Conservation (phyloP, 2,797 vertebrate species). For the Nyctibius grandis region DNA sequence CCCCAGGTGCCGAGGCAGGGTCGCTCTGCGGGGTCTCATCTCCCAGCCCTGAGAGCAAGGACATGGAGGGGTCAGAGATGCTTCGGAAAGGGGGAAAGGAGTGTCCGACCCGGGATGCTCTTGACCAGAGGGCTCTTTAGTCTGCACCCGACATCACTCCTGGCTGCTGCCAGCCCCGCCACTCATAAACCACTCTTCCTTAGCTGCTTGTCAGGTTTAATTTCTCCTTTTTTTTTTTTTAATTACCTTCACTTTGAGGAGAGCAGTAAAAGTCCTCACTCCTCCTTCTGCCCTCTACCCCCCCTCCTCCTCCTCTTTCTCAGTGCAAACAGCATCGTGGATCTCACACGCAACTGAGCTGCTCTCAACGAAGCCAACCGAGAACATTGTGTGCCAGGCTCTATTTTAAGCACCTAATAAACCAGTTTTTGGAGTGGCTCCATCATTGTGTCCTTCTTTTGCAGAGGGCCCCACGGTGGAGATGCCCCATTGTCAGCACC, state of each 20-base stretch:
- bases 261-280: not conserved
- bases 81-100: not conserved
- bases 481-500: rapidly evolving
- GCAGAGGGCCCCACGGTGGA: not conserved
- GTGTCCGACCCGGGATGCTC: not conserved
- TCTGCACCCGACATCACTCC: not conserved
- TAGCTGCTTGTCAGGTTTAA: not conserved
- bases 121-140: not conserved
- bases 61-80: not conserved
- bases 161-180: not conserved
- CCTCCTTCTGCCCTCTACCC: not conserved
- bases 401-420: slow-evolving; percentile 88
- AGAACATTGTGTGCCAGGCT: slow-evolving; percentile 80
- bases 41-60: not conserved
- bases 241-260: not conserved
- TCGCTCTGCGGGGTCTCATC: not conserved
- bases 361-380: slow-evolving; percentile 60
- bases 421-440: slow-evolving; percentile 73
- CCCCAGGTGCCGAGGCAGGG: rapidly evolving
- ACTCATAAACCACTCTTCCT: not conserved
- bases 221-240: not conserved
- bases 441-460: slow-evolving; percentile 17
- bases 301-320: not conserved
- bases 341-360: slow-evolving; percentile 63
- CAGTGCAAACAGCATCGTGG: slow-evolving; percentile 60